Percentiles rank a stretch among this genome's conserved stretches.
Conservation (phyloP, 2,797 vertebrate species). For the Neoniphon sammara region DNA sequence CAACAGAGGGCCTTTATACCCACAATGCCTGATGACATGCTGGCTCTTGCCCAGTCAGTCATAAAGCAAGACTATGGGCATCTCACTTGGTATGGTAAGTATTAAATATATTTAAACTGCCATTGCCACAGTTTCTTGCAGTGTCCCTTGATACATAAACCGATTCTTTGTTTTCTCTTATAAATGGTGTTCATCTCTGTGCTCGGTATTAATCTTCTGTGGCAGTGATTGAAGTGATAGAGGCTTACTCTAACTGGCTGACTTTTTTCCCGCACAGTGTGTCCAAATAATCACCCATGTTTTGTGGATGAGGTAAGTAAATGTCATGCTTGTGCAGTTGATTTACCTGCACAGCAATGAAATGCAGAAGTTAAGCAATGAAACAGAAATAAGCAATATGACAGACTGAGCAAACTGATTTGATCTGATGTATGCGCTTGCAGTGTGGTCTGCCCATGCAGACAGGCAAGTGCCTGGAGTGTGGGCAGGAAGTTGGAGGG, state of each 20-base stretch:
- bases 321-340: not conserved
- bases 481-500: conserved; percentile 78
- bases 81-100: conserved; percentile 89
- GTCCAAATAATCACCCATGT: conserved; percentile 86
- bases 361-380: not conserved
- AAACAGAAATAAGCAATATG: not conserved
- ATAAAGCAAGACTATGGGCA: rapidly evolving
- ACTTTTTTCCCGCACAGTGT: conserved; percentile 73
- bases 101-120: not conserved
- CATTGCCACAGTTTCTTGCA: rapidly evolving
- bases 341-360: not conserved
- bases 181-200: not conserved
- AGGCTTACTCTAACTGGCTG: not conserved
- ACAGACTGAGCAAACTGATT: not conserved
- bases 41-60: conserved; percentile 68
- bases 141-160: not conserved
- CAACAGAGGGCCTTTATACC: conserved; percentile 86
- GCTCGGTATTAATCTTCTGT: not conserved
- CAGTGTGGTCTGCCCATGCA: conserved; percentile 88
- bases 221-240: not conserved
- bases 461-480: conserved; percentile 78
- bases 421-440: conserved; percentile 1
- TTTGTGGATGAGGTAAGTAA: conserved; percentile 85
- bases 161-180: not conserved
- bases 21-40: conserved; percentile 91